Base-by-base conservation (phyloP, 2,113 vertebrate genomes). In the Gymnobelideus leadbeateri region DNA sequence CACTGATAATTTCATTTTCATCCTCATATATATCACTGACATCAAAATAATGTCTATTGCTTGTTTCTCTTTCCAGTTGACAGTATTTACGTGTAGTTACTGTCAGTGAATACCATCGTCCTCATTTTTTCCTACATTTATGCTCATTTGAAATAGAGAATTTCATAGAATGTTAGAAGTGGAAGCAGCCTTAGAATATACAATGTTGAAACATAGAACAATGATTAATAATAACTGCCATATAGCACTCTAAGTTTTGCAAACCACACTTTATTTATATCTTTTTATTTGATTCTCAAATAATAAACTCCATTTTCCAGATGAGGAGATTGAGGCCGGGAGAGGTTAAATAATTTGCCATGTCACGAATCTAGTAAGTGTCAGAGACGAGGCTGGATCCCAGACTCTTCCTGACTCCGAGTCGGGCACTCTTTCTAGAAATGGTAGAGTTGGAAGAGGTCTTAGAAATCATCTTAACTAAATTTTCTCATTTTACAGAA, bases 1-100 rank as follows among this genome's bases (percentile, higher is more conserved):
- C 28, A 19, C 50, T 94, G 94, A 89, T 94, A 93, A 7, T 92
- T 95, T 95, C 91, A 93, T 95, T 95, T 97, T 91, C 91, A n/a
- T 90, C 92, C 91, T 91, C 61, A 43, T 12, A 90, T 92, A 94
- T 93, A 94, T 93, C 95, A 95, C 92, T 37, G 92, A 84, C 68
- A 84, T 84, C 68, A 84, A 84, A 84, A 84, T 84, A 84, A 84
- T 43, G 68, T 84, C 68, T 84, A 43, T 21, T 84, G 68, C n/a
- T 43, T 84, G 68, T 43, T 84, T 84, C 68, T 84, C 68, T 84
- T 84, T 84, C 6, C 19, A 84, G 37, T 84, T 84, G 68, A 84
- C 68, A 84, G n/a, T 84, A 43, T 84, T 84, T 84, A 43, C 10
- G n/a, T 84, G 68, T 21, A 84, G n/a, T 84, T 84, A 84, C n/a